phyloP scores from a whole-genome alignment of 2,888 invertebrate species.

The Hanleya hanleyi region DNA sequence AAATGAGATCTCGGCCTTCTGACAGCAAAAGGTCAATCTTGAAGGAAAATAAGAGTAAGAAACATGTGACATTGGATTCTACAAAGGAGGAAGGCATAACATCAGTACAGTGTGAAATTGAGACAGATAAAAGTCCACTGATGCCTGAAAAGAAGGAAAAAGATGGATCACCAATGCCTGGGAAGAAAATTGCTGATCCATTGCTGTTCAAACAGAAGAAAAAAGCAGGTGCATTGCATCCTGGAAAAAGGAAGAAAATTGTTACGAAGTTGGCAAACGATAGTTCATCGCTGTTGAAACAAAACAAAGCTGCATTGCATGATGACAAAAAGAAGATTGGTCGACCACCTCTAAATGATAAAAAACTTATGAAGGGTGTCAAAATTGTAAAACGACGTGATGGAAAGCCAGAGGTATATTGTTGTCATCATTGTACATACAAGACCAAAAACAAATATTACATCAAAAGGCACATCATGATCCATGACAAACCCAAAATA shows the following conservation, averaged over 20 bases:
- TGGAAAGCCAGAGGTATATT: not conserved
- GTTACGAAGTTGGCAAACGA: no score
- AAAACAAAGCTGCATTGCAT: no score
- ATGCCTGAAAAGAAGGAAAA: no score
- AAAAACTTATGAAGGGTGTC: no score
- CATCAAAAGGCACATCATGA: not conserved
- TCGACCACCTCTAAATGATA: no score
- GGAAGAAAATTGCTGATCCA: no score
- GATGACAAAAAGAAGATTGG: not conserved
- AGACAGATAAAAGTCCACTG: not conserved
- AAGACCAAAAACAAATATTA: slow-evolving; percentile 8
- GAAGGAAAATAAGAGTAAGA: not conserved
- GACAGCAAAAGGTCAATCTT: not conserved
- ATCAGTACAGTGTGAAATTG: not conserved
- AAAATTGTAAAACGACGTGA: no score
- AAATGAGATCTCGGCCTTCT: no score
- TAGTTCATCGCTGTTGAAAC: no score
- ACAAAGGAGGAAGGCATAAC: not conserved
- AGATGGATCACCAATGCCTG: not conserved
- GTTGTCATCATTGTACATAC: slow-evolving; percentile 1
- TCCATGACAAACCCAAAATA: slow-evolving; percentile 1
- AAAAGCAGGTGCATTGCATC: no score
- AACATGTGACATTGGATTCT: not conserved
- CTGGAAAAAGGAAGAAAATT: no score
- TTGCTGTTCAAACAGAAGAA: no score